phyloP scores from a whole-genome alignment of 2,888 invertebrate species.

The Eilema sororculum region DNA sequence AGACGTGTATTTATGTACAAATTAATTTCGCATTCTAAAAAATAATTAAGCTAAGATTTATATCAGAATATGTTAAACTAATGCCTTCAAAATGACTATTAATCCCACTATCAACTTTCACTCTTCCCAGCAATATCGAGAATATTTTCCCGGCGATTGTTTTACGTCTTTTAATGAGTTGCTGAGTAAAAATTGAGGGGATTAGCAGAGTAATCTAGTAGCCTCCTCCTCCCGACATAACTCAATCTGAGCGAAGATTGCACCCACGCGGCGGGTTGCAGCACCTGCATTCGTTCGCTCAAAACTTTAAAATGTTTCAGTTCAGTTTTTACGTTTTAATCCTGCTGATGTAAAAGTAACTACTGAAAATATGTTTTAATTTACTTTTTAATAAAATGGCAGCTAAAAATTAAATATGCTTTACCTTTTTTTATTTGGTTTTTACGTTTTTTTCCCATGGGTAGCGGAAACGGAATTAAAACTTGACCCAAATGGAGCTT shows the following conservation, averaged over 20 bases:
- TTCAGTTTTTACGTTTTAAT: slow-evolving; percentile 1
- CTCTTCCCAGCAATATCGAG: background rate
- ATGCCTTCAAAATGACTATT: background rate
- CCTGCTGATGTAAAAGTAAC: background rate
- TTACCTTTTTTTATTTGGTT: no score
- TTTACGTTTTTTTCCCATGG: no score
- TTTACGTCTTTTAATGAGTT: slow-evolving; percentile 33
- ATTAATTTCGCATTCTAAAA: no score
- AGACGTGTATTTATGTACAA: no score
- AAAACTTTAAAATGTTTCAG: background rate
- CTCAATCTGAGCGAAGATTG: slow-evolving; percentile 41
- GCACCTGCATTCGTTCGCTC: slow-evolving; percentile 8
- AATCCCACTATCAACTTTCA: background rate
- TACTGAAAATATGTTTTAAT: no score
- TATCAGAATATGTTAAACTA: background rate
- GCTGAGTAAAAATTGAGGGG: slow-evolving; percentile 34
- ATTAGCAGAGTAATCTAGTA: slow-evolving; percentile 42
- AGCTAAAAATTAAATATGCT: no score
- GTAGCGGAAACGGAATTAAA: no score
- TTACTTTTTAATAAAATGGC: no score
- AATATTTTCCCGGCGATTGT: slow-evolving; percentile 25
- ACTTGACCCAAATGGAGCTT: no score
- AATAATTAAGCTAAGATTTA: background rate
- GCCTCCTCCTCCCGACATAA: slow-evolving; percentile 31
- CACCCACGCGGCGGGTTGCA: slow-evolving; percentile 23